Conservation (phyloP, 2,888 invertebrate genomes). For the Epirrhoe tristata region DNA sequence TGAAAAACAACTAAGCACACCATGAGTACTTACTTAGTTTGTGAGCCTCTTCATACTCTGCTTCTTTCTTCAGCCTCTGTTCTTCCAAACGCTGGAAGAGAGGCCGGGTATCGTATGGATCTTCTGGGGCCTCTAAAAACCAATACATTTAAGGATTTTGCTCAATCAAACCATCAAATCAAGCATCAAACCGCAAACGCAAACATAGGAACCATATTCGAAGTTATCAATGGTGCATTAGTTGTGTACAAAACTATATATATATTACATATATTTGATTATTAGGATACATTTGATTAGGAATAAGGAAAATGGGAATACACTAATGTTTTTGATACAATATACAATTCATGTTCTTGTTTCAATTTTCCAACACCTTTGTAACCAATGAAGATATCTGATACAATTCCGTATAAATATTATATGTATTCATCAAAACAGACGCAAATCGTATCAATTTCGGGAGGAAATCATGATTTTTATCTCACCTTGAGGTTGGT, state of each 20-base stretch:
- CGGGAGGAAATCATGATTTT: slow-evolving; percentile 39
- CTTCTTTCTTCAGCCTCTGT: slow-evolving; percentile 95
- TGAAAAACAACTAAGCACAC: too few relatives aligned
- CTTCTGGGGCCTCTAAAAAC: slow-evolving; percentile 94
- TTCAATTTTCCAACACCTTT: neutral
- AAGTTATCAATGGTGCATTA: too few relatives aligned
- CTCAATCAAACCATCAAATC: too few relatives aligned
- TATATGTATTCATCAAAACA: slow-evolving; percentile 9
- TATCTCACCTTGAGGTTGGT: slow-evolving; percentile 93
- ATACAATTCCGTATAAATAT: neutral
- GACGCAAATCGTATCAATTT: slow-evolving; percentile 20
- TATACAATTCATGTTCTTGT: too few relatives aligned
- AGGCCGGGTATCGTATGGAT: slow-evolving; percentile 91
- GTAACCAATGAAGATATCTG: neutral
- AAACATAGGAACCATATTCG: too few relatives aligned
- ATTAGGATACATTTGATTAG: too few relatives aligned
- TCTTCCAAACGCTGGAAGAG: slow-evolving; percentile 97
- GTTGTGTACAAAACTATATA: too few relatives aligned
- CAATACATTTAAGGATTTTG: neutral
- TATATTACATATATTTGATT: too few relatives aligned
- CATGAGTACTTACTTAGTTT: slow-evolving; percentile 91
- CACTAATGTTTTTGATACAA: too few relatives aligned
- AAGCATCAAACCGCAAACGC: too few relatives aligned
- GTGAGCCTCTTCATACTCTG: slow-evolving; percentile 97
- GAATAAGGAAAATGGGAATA: too few relatives aligned